A percentile compares a stretch with the other conserved stretches of the same genome.
These are phyloP conservation scores for Characodon lateralis DNA, from an alignment of 2,797 vertebrate species.

Conservation along the genomic window DNA sequence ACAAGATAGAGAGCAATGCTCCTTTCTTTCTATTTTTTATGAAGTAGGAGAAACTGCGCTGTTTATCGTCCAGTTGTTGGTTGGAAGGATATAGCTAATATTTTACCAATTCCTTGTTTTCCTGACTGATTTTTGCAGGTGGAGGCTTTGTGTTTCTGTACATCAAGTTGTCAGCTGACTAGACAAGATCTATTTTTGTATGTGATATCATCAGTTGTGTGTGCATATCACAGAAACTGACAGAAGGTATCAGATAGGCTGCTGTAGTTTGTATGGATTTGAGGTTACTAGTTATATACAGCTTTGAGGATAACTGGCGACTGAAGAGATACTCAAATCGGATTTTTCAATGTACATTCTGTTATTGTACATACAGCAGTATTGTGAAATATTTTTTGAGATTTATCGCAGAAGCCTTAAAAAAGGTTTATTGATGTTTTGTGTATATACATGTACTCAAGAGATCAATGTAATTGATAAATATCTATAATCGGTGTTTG, in stretches of 20 bases:
- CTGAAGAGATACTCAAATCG: slow-evolving; percentile 73
- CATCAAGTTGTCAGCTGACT: slow-evolving; percentile 79
- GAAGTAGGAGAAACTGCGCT: slow-evolving; percentile 46
- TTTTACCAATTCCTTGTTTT: slow-evolving; percentile 70
- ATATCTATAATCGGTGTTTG: slow-evolving; percentile 94
- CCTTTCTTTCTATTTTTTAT: slow-evolving; percentile 30
- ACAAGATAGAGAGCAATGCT: slow-evolving; percentile 30
- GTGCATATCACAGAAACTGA: slow-evolving; percentile 70
- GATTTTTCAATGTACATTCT: slow-evolving; percentile 83
- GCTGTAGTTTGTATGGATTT: slow-evolving; percentile 67
- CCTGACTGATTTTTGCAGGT: slow-evolving; percentile 73
- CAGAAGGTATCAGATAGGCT: slow-evolving; percentile 59
- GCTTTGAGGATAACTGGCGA: slow-evolving; percentile 49
- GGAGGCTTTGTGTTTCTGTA: slow-evolving; percentile 80
- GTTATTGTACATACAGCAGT: slow-evolving; percentile 82
- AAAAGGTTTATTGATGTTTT: slow-evolving; percentile 81
- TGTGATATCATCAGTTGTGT: slow-evolving; percentile 78
- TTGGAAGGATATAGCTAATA: slow-evolving; percentile 75
- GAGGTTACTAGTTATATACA: slow-evolving; percentile 55
- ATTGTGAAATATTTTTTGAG: slow-evolving; percentile 83
- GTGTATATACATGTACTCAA: slow-evolving; percentile 89
- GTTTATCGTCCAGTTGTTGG: slow-evolving; percentile 39
- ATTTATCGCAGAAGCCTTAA: slow-evolving; percentile 79
- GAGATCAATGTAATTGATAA: slow-evolving; percentile 89
- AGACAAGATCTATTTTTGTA: slow-evolving; percentile 83